Evolutionary conservation across 2,113 vertebrate genomes (phyloP).

Genomic region (Athene noctua): DNA sequence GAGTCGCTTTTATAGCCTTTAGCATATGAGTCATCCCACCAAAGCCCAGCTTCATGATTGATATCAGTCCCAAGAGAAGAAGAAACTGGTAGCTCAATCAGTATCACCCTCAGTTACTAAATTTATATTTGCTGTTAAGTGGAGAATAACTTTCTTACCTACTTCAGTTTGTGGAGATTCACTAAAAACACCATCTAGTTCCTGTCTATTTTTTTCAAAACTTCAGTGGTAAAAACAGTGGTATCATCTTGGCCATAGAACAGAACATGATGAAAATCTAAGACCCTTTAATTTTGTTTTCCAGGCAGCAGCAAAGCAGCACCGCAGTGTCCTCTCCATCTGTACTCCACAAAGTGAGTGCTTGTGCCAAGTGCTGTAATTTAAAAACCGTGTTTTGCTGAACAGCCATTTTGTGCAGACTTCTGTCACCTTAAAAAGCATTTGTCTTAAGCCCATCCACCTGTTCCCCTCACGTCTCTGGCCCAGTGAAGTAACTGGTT

Average conservation of each 20-base stretch:
- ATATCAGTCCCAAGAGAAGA: not conserved
- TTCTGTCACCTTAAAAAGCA: constrained; percentile 22
- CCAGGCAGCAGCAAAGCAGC: constrained; percentile 60
- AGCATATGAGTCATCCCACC: not conserved
- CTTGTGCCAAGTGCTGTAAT: not conserved
- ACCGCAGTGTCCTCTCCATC: constrained; percentile 52
- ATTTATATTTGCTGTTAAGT: not conserved
- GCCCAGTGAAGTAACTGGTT: not conserved
- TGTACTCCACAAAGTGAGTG: constrained; percentile 69
- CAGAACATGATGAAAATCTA: not conserved
- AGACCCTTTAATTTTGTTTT: constrained; percentile 44
- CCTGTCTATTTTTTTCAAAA: not conserved
- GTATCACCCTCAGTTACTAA: not conserved
- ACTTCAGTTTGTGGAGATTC: not conserved
- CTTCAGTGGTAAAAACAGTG: not conserved
- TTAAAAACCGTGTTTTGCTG: not conserved
- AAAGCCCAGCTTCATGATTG: not conserved
- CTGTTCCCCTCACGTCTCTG: not conserved
- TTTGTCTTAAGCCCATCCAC: not conserved
- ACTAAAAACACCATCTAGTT: not conserved
- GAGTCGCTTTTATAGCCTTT: not conserved
- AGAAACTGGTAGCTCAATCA: not conserved
- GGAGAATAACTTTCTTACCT: not conserved
- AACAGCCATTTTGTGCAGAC: constrained; percentile 1
- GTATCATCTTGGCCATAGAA: not conserved